Evolutionary conservation across 2,113 vertebrate genomes (phyloP).

Genomic region (Heloderma charlesbogerti): DNA sequence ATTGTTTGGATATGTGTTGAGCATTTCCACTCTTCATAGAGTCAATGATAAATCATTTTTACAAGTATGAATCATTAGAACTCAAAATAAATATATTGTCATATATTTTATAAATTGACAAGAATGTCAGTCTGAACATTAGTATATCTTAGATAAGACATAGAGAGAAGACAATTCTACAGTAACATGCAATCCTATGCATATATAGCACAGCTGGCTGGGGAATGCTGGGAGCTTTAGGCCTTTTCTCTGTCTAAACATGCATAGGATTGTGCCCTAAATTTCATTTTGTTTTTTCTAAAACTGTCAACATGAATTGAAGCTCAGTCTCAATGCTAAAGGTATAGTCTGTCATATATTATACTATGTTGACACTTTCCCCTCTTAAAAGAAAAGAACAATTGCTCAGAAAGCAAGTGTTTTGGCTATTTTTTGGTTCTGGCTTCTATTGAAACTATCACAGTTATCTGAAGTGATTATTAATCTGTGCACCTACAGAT

Average conservation of each 20-base stretch:
- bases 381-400: neutral
- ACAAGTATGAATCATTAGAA: neutral
- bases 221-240: too few relatives aligned
- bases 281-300: too few relatives aligned
- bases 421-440: neutral
- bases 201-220: too few relatives aligned
- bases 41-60: neutral
- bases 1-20: neutral
- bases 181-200: too few relatives aligned
- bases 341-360: slow-evolving; percentile 8
- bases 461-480: neutral
- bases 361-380: neutral
- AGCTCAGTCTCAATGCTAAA: neutral
- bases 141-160: neutral
- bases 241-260: too few relatives aligned
- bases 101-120: neutral
- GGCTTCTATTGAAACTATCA: neutral
- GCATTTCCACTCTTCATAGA: neutral
- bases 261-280: too few relatives aligned
- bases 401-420: slow-evolving; percentile 12
- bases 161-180: too few relatives aligned
- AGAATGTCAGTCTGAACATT: too few relatives aligned
- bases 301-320: neutral
- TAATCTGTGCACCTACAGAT: neutral
- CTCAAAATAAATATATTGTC: neutral